phyloP scores from a whole-genome alignment of 2,113 vertebrate species.

The Atractosteus spatula region DNA sequence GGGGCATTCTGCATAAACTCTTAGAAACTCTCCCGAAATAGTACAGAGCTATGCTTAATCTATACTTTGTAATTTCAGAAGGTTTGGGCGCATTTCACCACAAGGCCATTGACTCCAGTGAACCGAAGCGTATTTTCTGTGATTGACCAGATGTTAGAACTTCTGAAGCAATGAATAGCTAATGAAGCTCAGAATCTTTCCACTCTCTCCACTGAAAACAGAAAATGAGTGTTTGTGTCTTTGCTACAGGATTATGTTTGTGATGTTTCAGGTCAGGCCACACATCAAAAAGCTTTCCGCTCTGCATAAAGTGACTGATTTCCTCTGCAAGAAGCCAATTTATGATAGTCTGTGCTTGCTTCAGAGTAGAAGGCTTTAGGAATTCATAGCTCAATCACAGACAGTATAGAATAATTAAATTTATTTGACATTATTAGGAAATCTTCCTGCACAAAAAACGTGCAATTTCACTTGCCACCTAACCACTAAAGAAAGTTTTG shows the following conservation, averaged over 20 bases:
- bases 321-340: not conserved
- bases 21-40: not conserved
- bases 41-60: not conserved
- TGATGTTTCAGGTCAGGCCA: conserved; percentile 13
- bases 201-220: conserved; percentile 19
- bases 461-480: too few species aligned
- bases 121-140: conserved; percentile 41
- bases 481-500: too few species aligned
- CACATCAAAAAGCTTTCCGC: conserved; percentile 19
- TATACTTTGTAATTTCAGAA: conserved; percentile 21
- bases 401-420: too few species aligned
- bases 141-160: conserved; percentile 52
- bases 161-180: conserved; percentile 52
- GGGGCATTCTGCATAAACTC: too few species aligned
- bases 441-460: too few species aligned
- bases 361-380: too few species aligned
- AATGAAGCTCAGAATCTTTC: conserved; percentile 43
- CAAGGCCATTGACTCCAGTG: conserved; percentile 19
- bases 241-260: conserved; percentile 23
- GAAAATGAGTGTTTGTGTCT: conserved; percentile 23
- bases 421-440: too few species aligned
- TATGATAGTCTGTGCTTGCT: not conserved
- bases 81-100: conserved; percentile 25
- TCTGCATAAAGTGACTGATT: conserved; percentile 10
- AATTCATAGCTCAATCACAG: too few species aligned